A percentile compares a stretch with the other conserved stretches of the same genome.
phyloP scores from a whole-genome alignment of 2,888 invertebrate species.

The Ochropleura leucogaster region DNA sequence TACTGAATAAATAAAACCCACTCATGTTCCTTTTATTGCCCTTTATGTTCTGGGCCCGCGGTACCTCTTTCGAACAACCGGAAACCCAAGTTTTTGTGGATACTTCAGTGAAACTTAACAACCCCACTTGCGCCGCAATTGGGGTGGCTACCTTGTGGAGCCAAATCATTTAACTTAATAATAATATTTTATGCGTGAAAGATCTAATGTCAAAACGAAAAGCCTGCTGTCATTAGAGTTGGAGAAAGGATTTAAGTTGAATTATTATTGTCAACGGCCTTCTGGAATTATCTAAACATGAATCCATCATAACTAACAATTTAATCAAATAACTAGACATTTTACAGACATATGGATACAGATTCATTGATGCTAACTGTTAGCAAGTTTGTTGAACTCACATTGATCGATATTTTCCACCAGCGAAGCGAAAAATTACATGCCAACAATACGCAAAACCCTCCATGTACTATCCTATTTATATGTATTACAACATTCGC shows the following conservation, averaged over 20 bases:
- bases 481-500: conserved; percentile 46
- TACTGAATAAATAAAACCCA: too few relatives aligned
- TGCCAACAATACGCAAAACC: conserved; percentile 29
- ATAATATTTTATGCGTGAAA: neutral
- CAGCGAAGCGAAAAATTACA: conserved; percentile 55
- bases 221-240: neutral
- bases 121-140: neutral
- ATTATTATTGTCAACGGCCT: neutral
- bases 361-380: conserved; percentile 20
- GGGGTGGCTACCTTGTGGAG: neutral
- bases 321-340: conserved; percentile 13
- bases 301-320: conserved; percentile 1
- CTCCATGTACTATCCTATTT: conserved; percentile 40
- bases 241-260: neutral
- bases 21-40: too few relatives aligned
- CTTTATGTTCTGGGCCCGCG: too few relatives aligned
- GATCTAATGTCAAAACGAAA: neutral
- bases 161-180: neutral
- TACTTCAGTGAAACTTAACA: neutral
- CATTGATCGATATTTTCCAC: conserved; percentile 49
- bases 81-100: too few relatives aligned
- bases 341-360: conserved; percentile 18
- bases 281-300: neutral
- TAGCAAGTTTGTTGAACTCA: conserved; percentile 49
- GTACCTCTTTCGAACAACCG: too few relatives aligned